Evolutionary conservation across 2,888 invertebrate species (phyloP), one percentile per base, ranked within the genome.

Genomic region (Oithona nana): DNA sequence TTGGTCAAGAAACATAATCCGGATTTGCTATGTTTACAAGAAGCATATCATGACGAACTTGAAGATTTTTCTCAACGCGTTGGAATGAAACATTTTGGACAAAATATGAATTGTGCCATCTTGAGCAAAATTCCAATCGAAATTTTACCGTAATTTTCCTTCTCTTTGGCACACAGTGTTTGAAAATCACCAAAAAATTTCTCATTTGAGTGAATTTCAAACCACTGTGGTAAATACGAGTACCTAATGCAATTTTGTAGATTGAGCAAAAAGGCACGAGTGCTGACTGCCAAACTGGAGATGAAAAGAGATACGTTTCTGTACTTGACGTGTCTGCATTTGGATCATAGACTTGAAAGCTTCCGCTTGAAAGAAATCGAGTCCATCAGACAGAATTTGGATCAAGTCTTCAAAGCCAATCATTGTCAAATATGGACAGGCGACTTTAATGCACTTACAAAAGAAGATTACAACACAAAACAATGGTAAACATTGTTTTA

Each of bases 391-490:
- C 6, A 39, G 6, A 11, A 6, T 16, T 39, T 39, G 39, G 6
- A 6, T 39, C 8, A 39, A 11, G 39, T 39, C 6, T 39, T 39
- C 16, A 39, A 39, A 16, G 39, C 39, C 6, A 16, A 39, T 39
- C 16, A 39, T 16, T 39, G 39, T 16, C 39, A 39, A 16, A 39
- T 39, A 11, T 20, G 22, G 57, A n/a, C 16, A 8, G 49, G 56
- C 3, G 59, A 59, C 49, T 59, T 59, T 26, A 59, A 59, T 59
- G 59, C 59, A 11, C 50, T 59, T 1, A 59, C 59, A 26, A 48
- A 49, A 28, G 59, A 59, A 50, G 59, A 59, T 49, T 59, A 59
- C 59, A 13, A 20, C 1, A 13, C 26, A 13, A 26, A 59, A 28
- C 16, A 50, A 49, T 59, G 49, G 28, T n/a, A n/a, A n/a, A n/a